Evolutionary conservation across 2,113 vertebrate genomes (phyloP).

Genomic region (Zootoca vivipara): DNA sequence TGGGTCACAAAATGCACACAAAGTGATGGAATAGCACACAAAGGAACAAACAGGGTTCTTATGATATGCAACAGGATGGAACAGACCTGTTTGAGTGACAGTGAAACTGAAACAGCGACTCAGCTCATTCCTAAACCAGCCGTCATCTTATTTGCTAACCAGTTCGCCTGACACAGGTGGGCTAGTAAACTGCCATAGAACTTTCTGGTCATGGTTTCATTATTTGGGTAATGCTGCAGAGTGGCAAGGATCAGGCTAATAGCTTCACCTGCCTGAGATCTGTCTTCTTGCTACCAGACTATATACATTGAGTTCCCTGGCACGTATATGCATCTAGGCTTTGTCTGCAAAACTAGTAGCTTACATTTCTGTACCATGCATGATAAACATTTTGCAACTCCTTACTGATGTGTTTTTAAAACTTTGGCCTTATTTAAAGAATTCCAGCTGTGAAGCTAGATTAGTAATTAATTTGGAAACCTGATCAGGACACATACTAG

Average conservation of each 20-base stretch:
- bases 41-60: too few relatives aligned
- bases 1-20: too few relatives aligned
- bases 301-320: neutral
- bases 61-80: too few relatives aligned
- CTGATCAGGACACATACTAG: slow-evolving; percentile 12
- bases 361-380: neutral
- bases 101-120: too few relatives aligned
- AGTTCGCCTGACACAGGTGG: neutral
- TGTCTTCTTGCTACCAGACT: neutral
- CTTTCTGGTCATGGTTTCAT: neutral
- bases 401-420: neutral
- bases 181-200: neutral
- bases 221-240: neutral
- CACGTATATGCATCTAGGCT: neutral
- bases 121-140: too few relatives aligned
- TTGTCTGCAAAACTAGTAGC: neutral
- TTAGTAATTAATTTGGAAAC: neutral
- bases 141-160: neutral
- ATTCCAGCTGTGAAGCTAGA: slow-evolving; percentile 13
- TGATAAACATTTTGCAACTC: neutral
- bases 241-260: neutral
- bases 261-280: neutral
- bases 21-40: too few relatives aligned
- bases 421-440: neutral
- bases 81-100: too few relatives aligned